Conservation (phyloP, 2,113 vertebrate genomes). For the Probosciger aterrimus region DNA sequence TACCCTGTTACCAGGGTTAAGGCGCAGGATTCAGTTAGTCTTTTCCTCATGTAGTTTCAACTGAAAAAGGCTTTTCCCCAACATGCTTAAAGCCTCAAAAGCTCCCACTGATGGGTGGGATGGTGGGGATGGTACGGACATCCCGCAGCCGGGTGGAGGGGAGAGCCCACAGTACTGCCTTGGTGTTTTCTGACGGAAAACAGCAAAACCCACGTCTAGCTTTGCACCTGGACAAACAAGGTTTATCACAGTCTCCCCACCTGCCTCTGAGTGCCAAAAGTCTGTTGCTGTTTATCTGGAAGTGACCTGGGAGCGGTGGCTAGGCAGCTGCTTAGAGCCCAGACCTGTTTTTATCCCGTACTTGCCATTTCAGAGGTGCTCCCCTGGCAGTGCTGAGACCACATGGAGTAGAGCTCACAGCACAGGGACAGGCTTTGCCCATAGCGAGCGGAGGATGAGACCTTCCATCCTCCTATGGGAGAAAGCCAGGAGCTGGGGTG, state of each 20-base stretch:
- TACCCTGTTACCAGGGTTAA: neutral
- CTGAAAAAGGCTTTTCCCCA: neutral
- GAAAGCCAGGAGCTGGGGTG: neutral
- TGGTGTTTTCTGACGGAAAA: neutral
- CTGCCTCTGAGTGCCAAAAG: neutral
- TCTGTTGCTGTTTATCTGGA: conserved; percentile 17
- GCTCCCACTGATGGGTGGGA: neutral
- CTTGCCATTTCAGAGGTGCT: neutral
- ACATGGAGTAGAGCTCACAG: rapidly evolving
- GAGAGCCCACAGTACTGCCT: rapidly evolving
- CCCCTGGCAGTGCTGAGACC: rapidly evolving
- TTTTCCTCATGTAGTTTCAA: neutral
- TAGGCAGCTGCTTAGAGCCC: neutral
- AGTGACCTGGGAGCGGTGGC: neutral
- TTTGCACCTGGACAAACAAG: conserved; percentile 53
- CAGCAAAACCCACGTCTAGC: neutral
- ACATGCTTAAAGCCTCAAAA: neutral
- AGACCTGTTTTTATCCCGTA: neutral
- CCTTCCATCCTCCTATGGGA: rapidly evolving
- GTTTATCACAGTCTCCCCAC: neutral
- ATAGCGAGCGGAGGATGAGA: rapidly evolving
- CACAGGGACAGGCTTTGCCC: neutral
- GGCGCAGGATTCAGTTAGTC: neutral
- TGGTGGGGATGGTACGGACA: rapidly evolving
- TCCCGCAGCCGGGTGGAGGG: neutral